These are phyloP conservation scores for Meriones unguiculatus DNA, from an alignment of 2,113 vertebrate genomes.

Conservation along the genomic window DNA sequence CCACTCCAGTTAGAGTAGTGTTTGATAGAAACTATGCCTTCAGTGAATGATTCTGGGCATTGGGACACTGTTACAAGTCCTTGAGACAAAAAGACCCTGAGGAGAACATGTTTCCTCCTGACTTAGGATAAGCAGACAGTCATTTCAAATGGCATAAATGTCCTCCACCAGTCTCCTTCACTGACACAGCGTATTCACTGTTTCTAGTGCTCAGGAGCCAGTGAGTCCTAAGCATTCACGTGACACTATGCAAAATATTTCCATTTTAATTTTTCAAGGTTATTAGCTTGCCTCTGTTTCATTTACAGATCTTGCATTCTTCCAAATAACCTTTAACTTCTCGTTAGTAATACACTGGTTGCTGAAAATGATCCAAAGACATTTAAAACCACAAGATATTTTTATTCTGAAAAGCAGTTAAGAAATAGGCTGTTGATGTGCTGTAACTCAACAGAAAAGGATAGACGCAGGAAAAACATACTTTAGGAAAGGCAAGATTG, in stretches of 20 bases:
- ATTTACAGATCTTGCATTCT: slow-evolving; percentile 59
- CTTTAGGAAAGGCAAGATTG: background rate
- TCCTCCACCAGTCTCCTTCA: slow-evolving; percentile 50
- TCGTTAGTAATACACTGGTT: slow-evolving; percentile 21
- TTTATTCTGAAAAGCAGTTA: background rate
- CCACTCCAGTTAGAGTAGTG: slow-evolving; percentile 9
- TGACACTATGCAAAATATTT: slow-evolving; percentile 49
- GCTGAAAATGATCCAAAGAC: slow-evolving; percentile 53
- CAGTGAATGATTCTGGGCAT: slow-evolving; percentile 47
- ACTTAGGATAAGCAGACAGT: slow-evolving; percentile 43
- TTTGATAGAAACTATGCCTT: slow-evolving; percentile 38
- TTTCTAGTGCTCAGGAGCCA: slow-evolving; percentile 28
- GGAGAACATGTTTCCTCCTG: slow-evolving; percentile 39
- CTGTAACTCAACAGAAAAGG: background rate
- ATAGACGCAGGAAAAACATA: background rate
- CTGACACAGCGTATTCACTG: slow-evolving; percentile 42
- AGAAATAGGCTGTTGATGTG: background rate
- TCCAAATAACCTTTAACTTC: slow-evolving; percentile 59
- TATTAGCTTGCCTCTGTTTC: slow-evolving; percentile 41
- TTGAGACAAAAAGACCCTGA: slow-evolving; percentile 27
- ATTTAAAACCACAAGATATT: slow-evolving; percentile 12
- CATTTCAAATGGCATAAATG: slow-evolving; percentile 41
- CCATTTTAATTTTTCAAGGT: slow-evolving; percentile 59
- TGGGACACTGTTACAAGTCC: slow-evolving; percentile 42
- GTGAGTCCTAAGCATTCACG: slow-evolving; percentile 9